Conservation (phyloP, 2,113 vertebrate genomes). For the Corythornis vintsioides region DNA sequence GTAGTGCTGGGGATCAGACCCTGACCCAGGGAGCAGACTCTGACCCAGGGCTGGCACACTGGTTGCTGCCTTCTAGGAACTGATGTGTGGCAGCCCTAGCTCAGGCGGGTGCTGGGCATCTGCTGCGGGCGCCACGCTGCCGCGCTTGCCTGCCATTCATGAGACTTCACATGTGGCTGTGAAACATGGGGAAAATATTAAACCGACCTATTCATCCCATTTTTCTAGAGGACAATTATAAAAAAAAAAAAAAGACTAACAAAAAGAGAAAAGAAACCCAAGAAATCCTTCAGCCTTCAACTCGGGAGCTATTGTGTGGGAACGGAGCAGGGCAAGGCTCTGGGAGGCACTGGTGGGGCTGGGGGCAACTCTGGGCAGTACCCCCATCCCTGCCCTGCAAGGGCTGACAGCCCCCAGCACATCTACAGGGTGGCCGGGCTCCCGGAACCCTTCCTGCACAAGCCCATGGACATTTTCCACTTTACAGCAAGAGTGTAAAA, state of each 20-base stretch:
- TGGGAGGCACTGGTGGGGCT: not conserved
- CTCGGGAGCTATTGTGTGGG: not conserved
- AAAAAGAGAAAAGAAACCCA: not conserved
- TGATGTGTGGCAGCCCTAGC: fast-evolving
- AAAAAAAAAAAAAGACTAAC: not conserved
- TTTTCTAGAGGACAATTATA: not conserved
- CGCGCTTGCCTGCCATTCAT: not conserved
- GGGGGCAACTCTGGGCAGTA: not conserved
- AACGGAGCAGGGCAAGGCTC: not conserved
- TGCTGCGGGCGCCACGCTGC: not conserved
- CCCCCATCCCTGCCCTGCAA: not conserved
- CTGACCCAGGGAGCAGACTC: not conserved
- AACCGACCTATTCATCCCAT: not conserved
- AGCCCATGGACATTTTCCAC: constrained; percentile 21
- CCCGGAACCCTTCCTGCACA: not conserved
- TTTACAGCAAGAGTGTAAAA: not conserved
- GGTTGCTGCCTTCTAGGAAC: not conserved
- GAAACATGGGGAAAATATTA: not conserved
- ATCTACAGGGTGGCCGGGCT: not conserved
- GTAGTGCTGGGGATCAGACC: not conserved
- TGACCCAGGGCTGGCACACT: not conserved
- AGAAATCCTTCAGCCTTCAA: not conserved
- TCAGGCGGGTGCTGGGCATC: not conserved
- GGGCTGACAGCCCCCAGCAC: not conserved
- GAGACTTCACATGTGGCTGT: not conserved